Evolutionary conservation across 2,888 invertebrate species (phyloP).

Genomic region (Drosophila robusta): DNA sequence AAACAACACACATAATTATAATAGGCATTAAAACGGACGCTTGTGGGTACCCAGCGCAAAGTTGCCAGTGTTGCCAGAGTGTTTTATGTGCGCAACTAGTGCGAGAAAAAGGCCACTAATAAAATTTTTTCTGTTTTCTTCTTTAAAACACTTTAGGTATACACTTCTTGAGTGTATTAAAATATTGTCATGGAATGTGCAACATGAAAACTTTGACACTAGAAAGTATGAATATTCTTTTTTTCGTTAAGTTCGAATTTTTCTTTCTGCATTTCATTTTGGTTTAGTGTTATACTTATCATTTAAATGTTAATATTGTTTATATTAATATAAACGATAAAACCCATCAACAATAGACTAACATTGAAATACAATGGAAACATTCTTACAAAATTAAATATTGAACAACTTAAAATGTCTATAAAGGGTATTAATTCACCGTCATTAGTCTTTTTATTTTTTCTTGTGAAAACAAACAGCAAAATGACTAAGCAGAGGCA

Average conservation of each 20-base stretch:
- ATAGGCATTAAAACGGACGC: slow-evolving; percentile 69
- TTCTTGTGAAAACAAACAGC: slow-evolving; percentile 21
- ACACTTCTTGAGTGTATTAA: neutral
- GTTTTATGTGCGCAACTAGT: slow-evolving; percentile 59
- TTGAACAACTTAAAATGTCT: too few species aligned
- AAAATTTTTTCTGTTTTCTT: slow-evolving; percentile 4
- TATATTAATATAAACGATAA: too few species aligned
- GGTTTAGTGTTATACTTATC: too few species aligned
- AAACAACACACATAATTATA: slow-evolving; percentile 55
- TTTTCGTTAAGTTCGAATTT: too few species aligned
- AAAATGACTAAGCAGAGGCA: slow-evolving; percentile 35
- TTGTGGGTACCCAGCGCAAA: slow-evolving; percentile 43
- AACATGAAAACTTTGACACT: neutral
- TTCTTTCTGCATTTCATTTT: too few species aligned
- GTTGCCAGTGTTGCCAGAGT: slow-evolving; percentile 49
- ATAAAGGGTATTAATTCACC: neutral
- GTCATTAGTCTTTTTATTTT: neutral
- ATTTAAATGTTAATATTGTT: too few species aligned
- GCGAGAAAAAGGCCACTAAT: slow-evolving; percentile 30
- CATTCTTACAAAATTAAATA: too few species aligned
- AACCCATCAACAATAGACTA: too few species aligned
- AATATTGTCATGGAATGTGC: neutral
- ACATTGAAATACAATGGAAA: too few species aligned
- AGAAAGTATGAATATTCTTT: too few species aligned
- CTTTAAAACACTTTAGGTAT: neutral